Evolutionary conservation across 2,113 vertebrate genomes (phyloP).

Genomic region (Lethenteron camtschaticum): DNA sequence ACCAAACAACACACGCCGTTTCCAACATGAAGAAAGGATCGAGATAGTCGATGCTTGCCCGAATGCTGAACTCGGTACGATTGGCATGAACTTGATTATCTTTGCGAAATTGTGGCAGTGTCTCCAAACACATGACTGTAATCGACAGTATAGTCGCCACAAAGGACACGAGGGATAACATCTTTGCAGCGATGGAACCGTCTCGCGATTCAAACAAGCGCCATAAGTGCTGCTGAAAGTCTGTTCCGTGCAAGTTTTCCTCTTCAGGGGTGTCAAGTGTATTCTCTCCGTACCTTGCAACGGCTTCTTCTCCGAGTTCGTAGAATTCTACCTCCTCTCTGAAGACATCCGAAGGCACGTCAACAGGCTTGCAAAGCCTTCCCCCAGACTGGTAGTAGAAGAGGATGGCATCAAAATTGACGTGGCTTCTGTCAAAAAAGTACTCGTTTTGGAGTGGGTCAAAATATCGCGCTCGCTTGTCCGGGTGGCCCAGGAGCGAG

Average conservation of each 20-base stretch:
- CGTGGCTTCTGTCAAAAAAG: conserved; percentile 2
- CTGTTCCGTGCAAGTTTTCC: conserved; percentile 23
- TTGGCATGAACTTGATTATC: conserved; percentile 19
- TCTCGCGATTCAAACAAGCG: conserved; percentile 70
- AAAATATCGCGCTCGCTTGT: conserved; percentile 1
- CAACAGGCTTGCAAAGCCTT: background rate
- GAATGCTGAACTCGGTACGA: too few relatives aligned
- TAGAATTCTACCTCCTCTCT: background rate
- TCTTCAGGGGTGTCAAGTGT: too few relatives aligned
- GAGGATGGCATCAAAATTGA: conserved; percentile 1
- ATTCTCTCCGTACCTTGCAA: too few relatives aligned
- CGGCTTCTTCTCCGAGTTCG: conserved; percentile 1
- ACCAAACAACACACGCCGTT: conserved; percentile 1
- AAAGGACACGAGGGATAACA: conserved; percentile 65
- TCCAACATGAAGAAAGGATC: conserved; percentile 4
- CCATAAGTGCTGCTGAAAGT: conserved; percentile 43
- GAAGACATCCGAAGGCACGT: conserved; percentile 1
- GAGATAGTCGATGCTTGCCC: background rate
- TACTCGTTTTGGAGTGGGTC: conserved; percentile 4
- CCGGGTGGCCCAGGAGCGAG: conserved; percentile 4
- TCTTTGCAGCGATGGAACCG: conserved; percentile 46
- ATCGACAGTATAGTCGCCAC: conserved; percentile 73
- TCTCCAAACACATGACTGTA: conserved; percentile 73
- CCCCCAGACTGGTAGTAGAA: conserved; percentile 3
- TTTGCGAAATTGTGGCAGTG: conserved; percentile 50